Base-by-base conservation (phyloP, 1,140 invertebrate genomes). In the Drosophila ercepeae region DNA sequence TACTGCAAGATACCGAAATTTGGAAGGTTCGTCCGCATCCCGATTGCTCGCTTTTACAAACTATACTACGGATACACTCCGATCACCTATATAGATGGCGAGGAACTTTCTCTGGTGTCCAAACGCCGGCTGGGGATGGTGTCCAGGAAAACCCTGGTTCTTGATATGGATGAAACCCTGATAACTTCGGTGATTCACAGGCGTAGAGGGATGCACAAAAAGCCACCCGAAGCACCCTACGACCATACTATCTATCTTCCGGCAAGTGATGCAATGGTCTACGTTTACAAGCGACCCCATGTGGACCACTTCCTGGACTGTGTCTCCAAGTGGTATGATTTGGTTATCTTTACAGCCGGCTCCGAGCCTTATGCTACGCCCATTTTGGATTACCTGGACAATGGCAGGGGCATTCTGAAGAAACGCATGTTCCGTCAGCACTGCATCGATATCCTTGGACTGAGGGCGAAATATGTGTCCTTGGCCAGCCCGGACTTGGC, bases 131-230 rank as follows among this genome's bases (percentile, higher is more conserved):
- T 82, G 7, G 0, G 6, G 4, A 8, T 34, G 0, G 78, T 82
- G 9, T 34, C 16, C 0, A 75, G 42, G 4, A 83, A 83, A 14
- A 83, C 78, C 0, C 45, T 83, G 0, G 52, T 83, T 0, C 25
- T 83, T 4, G 78, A 83, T 14, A 71, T 83, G 78, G 78, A 83
- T 23, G 64, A 71, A 11, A 83, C 78, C 0, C 11, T 83, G 11
- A 67, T 83, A 0, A 34, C 57, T 1, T 25, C 78, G 1, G 34
- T 49, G 6, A 16, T 69, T 2, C 5, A n/a, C 0, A 45, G 14
- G 9, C 7, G 14, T 1, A 7, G n/a, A 1, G n/a, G 5, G 0
- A 1, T 0, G 4, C 3, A 7, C 0, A 0, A 11, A 45, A 4
- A 4, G 0, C 18, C 9, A 2, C 14, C 34, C 1, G 8, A 11